Base-by-base conservation (phyloP, 2,113 vertebrate genomes). In the Rhinolophus sinicus region DNA sequence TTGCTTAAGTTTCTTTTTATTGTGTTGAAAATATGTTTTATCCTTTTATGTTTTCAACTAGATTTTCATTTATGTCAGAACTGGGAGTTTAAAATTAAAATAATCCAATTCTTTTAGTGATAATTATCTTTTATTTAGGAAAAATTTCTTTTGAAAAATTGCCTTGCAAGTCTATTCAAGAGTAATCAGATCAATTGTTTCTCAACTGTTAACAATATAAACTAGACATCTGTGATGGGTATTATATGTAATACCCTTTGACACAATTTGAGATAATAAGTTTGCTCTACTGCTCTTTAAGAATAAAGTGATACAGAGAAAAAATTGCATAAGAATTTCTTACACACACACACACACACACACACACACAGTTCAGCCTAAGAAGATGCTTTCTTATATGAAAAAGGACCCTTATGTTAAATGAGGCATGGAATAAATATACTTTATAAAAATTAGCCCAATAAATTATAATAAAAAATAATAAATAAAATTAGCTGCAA, bases 101-200 rank as follows among this genome's bases (percentile, higher is more conserved):
- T 94, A 98, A 97, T 97, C 98, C 90, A 96, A 87, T 88, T 87
- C 56, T 96, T 96, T 95, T 95, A 64, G n/a, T 96, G 81, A 95
- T 95, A 93, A 95, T 97, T 97, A 98, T 6, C 52, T 97, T 94
- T 85, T 89, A 97, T 98, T 95, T 13, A 95, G 72, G 47, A 94
- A 84, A 72, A 85, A 78, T 96, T 97, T 95, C 95, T 97, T 95
- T 80, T 93, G 52, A 97, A 97, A 97, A 97, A 96, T 95, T 96
- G 69, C 28, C 72, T 96, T 97, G 97, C 30, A 94, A 77, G 4
- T 90, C 76, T 88, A 22, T 90, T 90, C 72, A 95, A 94, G 85
- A 94, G 67, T 94, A 91, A 85, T 95, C 95, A 93, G 62, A 92
- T 35, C 1, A 5, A 83, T 97, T 96, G 33, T 97, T 97, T 94